Base-by-base conservation (phyloP, 1,140 invertebrate genomes). In the Orchestia grillus region DNA sequence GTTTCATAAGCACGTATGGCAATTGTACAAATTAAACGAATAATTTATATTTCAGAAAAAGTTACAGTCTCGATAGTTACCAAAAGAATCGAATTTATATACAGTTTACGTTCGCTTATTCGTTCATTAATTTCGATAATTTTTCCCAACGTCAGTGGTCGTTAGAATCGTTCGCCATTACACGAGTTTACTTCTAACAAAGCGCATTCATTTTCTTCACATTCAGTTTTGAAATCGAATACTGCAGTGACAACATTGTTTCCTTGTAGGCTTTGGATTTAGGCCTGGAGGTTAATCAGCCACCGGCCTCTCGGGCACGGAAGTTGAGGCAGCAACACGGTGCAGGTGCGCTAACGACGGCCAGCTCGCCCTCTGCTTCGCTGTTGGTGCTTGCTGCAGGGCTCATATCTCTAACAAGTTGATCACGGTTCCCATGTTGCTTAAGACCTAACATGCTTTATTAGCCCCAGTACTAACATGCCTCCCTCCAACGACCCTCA, bases 371-470 rank as follows among this genome's bases (percentile, higher is more conserved):
- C 47, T 94, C 92, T 11, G 88, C 41, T 41, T 47, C 44, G 1
- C 44, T 42, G 88, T 91, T 42, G 28, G 88, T 94, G 44, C 92
- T 94, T 47, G 92, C 44, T 94, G 44, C 43, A 44, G 62, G 43
- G 43, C 92, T 94, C 92, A 94, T 94, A 94, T 94, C 92, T 44
- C 92, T 94, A 94, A 94, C 92, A 94, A 94, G 92, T 94, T 94
- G 92, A 94, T 94, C 92, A 94, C 36, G 92, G 92, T 45, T 16
- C 36, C 43, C 92, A 94, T 94, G 92, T 94, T 94, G 44, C 92
- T 94, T 94, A 94, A 94, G 92, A 94, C 92, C 44, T 94, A 94
- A 94, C 92, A 94, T 94, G 92, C 92, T 94, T 94, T 94, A 94
- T 94, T 94, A 94, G 92, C 41, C 92, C 44, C 44, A 16, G 28